Conservation (phyloP, 2,888 invertebrate species). For the Pedicia rivosa region DNA sequence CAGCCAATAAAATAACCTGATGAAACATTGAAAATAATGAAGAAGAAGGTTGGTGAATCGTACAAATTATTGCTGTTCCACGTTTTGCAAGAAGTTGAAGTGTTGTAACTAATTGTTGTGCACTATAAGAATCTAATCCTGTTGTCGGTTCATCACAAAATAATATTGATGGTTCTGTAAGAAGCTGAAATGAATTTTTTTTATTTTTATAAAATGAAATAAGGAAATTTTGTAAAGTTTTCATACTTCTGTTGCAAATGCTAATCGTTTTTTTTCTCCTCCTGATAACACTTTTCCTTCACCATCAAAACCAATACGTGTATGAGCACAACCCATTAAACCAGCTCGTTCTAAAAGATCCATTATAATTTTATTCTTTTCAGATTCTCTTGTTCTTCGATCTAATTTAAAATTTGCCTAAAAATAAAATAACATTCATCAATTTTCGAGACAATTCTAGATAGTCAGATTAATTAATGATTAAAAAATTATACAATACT, state of each 20-base stretch:
- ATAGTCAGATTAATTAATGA: no score
- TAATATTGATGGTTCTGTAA: conserved; percentile 80
- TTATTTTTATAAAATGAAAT: no score
- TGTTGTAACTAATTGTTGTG: conserved; percentile 62
- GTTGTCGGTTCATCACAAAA: conserved; percentile 97
- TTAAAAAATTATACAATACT: no score
- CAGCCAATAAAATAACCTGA: conserved; percentile 61
- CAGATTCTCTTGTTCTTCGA: conserved; percentile 39
- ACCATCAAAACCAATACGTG: conserved; percentile 58
- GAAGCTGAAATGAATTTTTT: no score
- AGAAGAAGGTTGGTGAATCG: conserved; percentile 89
- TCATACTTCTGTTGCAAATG: conserved; percentile 93
- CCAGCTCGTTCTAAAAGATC: conserved; percentile 56
- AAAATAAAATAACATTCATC: no score
- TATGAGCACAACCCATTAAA: conserved; percentile 49
- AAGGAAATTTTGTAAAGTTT: no score
- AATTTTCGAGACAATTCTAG: no score
- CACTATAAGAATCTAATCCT: conserved; percentile 82
- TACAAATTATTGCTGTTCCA: conserved; percentile 78
- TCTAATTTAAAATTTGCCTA: conserved; percentile 72
- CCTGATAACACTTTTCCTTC: conserved; percentile 74
- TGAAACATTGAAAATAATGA: conserved; percentile 75
- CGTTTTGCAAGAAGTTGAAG: conserved; percentile 51
- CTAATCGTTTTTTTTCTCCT: conserved; percentile 81
- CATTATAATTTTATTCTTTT: conserved; percentile 48